Evolutionary conservation across 2,113 vertebrate genomes (phyloP).

Genomic region (Pelvicachromis taeniatus): DNA sequence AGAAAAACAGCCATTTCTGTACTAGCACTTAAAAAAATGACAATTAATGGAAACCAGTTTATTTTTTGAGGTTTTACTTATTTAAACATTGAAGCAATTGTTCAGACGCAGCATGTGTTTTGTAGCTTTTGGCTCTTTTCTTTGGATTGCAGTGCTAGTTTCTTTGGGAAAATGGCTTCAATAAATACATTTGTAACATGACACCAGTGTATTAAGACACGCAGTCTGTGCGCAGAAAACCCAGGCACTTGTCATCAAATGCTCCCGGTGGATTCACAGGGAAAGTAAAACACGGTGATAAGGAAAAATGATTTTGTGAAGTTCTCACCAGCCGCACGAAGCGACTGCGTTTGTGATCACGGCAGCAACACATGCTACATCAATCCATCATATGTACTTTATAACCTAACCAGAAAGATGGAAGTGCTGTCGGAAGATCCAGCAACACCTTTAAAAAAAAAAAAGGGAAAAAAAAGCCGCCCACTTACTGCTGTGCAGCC

Average conservation of each 20-base stretch:
- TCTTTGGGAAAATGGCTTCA: conserved; percentile 4
- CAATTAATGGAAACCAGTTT: conserved; percentile 15
- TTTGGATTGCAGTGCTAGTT: background rate
- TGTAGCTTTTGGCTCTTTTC: conserved; percentile 21
- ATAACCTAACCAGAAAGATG: conserved; percentile 16
- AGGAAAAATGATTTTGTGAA: background rate
- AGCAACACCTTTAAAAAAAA: conserved; percentile 39
- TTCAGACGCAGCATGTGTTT: conserved; percentile 5
- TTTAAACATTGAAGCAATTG: conserved; percentile 11
- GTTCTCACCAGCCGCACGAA: conserved; percentile 22
- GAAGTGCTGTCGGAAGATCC: conserved; percentile 46
- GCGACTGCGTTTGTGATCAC: conserved; percentile 55
- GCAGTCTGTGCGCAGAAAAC: background rate
- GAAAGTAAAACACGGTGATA: background rate
- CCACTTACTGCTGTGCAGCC: conserved; percentile 14
- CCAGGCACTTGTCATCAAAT: conserved; percentile 18
- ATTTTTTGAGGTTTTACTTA: background rate
- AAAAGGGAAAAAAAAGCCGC: conserved; percentile 21
- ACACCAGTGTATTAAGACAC: conserved; percentile 15
- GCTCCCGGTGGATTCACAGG: conserved; percentile 5
- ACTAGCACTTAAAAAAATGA: background rate
- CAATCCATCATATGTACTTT: conserved; percentile 22
- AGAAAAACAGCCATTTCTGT: conserved; percentile 20
- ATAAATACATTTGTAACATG: conserved; percentile 23
- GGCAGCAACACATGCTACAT: conserved; percentile 47